Conservation (phyloP, 2,888 invertebrate genomes). For the Psylliodes chrysocephalus region DNA sequence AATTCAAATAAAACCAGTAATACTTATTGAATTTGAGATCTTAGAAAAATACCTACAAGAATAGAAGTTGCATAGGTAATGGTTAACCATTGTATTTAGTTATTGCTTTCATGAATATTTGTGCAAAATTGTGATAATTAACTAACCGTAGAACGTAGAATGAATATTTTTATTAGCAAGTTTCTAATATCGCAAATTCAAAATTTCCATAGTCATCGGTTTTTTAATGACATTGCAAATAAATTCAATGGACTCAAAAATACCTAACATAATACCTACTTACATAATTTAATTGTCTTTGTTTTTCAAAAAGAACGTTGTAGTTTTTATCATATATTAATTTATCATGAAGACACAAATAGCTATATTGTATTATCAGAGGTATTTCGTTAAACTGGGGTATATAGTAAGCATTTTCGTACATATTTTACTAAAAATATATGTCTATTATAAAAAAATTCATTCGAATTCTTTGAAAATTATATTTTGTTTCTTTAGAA, state of each 20-base stretch:
- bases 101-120: background rate
- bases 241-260: slow-evolving; percentile 11
- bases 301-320: background rate
- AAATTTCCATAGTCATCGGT: background rate
- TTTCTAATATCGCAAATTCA: slow-evolving; percentile 1
- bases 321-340: no score
- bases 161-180: background rate
- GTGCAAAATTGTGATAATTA: background rate
- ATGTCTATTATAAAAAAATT: no score
- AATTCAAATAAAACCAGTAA: background rate
- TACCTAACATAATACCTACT: background rate
- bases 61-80: background rate
- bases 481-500: no score
- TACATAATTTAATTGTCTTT: slow-evolving; percentile 12
- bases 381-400: background rate
- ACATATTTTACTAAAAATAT: no score
- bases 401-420: no score
- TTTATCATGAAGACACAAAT: slow-evolving; percentile 9
- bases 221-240: slow-evolving; percentile 2
- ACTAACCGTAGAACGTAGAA: no score
- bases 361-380: background rate
- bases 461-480: no score
- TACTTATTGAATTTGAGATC: background rate
- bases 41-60: background rate
- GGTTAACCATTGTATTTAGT: background rate